Conservation (phyloP, 2,888 invertebrate species). For the Napeogenes inachia region DNA sequence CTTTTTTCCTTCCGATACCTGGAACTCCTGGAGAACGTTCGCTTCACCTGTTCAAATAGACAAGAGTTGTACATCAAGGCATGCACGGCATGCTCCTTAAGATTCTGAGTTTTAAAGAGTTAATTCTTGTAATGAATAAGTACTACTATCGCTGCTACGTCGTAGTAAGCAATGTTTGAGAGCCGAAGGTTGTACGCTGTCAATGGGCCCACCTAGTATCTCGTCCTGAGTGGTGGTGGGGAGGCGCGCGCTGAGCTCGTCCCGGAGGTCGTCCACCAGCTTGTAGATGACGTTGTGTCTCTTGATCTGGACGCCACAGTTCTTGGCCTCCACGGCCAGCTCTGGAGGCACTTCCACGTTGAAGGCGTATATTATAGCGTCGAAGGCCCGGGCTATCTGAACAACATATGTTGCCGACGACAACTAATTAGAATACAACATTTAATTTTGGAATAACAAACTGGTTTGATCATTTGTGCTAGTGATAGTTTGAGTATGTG, state of each 20-base stretch:
- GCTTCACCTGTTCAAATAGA: constrained; percentile 82
- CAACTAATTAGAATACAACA: too few relatives aligned
- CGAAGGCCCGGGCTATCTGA: constrained; percentile 63
- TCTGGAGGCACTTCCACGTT: constrained; percentile 81
- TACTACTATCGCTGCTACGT: too few relatives aligned
- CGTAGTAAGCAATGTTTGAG: too few relatives aligned
- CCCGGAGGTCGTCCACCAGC: constrained; percentile 91
- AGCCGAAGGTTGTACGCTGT: too few relatives aligned
- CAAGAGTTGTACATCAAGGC: too few relatives aligned
- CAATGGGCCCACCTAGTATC: constrained; percentile 76
- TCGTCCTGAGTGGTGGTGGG: constrained; percentile 84
- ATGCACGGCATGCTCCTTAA: too few relatives aligned
- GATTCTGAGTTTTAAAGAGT: too few relatives aligned
- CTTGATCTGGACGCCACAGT: constrained; percentile 78
- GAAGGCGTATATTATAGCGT: constrained; percentile 91
- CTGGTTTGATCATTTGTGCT: too few relatives aligned
- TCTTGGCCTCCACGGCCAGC: constrained; percentile 70
- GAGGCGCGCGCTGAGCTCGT: constrained; percentile 84
- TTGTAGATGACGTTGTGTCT: constrained; percentile 94
- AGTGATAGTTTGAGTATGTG: too few relatives aligned
- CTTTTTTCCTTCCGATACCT: constrained; percentile 86
- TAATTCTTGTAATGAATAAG: too few relatives aligned
- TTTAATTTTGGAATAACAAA: too few relatives aligned
- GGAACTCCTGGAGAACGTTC: constrained; percentile 88
- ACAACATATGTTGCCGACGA: neutral